Base-by-base conservation (phyloP, 1,140 invertebrate genomes). In the Drosophila littoralis region DNA sequence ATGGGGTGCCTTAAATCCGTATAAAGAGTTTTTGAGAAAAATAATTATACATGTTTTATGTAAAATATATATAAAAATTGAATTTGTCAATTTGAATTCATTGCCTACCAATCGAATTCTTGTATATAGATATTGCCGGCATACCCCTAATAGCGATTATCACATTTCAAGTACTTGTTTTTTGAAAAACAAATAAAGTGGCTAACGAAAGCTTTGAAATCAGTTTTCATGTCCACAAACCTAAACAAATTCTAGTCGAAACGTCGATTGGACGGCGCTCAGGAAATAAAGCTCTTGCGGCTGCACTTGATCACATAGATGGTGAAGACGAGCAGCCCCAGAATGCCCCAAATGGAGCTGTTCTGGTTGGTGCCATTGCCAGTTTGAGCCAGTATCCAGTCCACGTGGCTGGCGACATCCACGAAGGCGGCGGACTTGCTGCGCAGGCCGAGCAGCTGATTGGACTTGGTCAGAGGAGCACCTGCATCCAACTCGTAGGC, bases 291-390 rank as follows among this genome's bases (percentile, higher is more conserved):
- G 45, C 63, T 71, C 77, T 88, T 88, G 32, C 60, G 58, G 32
- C 85, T 84, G 10, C 82, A 77, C 8, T 63, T 80, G 1, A 85
- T 40, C 2, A 91, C 86, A n/a, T 91, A 86, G 1, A 42, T 55
- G 0, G 91, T 91, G 13, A 92, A 90, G 1, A 71, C 55, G 7
- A 91, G 17, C n/a, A 92, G 71, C 0, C 74, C 77, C 6, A 92
- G 28, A 0, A 78, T 75, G 45, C 90, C 91, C 88, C 88, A 92
- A 2, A 91, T 17, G 7, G 84, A 77, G 46, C 91, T 91, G 32
- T 92, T 91, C 33, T 86, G 79, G 48, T 91, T 83, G 35, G 54
- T 35, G 4, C 90, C 91, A 33, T 91, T 82, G 1, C 88, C 88
- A 9, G 81, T 84, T 8, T 75, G 33, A 0, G 68, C 42, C 6